Conservation (phyloP, 2,888 invertebrate genomes). For the Eupithecia dodoneata region DNA sequence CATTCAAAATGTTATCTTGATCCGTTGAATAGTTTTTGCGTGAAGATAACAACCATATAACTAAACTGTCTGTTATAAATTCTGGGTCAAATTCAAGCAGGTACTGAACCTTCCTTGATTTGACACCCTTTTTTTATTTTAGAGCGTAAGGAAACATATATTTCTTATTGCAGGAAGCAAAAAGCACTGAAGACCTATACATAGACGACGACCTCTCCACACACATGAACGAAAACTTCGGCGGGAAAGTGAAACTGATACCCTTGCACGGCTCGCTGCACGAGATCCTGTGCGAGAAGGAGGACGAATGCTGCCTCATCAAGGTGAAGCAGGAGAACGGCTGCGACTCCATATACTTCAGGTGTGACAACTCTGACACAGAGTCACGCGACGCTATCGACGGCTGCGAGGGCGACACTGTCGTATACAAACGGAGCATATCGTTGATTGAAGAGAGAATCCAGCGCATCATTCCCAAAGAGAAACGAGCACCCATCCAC, state of each 20-base stretch:
- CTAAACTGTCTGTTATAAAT: not conserved
- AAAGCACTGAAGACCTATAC: conserved; percentile 83
- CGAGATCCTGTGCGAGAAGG: conserved; percentile 77
- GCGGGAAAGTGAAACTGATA: conserved; percentile 72
- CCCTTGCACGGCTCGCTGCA: conserved; percentile 77
- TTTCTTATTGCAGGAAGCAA: conserved; percentile 68
- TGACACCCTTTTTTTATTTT: not conserved
- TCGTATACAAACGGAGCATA: conserved; percentile 75
- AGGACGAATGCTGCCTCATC: conserved; percentile 78
- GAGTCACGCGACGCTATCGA: conserved; percentile 73
- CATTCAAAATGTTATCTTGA: too few relatives aligned
- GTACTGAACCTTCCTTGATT: not conserved
- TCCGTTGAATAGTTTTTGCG: too few relatives aligned
- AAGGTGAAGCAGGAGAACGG: conserved; percentile 78
- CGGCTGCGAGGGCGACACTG: conserved; percentile 56
- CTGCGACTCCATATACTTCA: conserved; percentile 75
- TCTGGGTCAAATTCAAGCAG: not conserved
- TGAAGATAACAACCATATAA: too few relatives aligned
- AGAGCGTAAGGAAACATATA: not conserved
- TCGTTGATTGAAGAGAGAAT: conserved; percentile 74
- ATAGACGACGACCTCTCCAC: conserved; percentile 82
- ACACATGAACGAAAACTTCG: conserved; percentile 77
- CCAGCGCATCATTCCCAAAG: conserved; percentile 68
- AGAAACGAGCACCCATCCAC: conserved; percentile 54
- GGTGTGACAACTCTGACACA: conserved; percentile 73